Evolutionary conservation across 2,113 vertebrate species (phyloP).

Genomic region (Scophthalmus maximus): DNA sequence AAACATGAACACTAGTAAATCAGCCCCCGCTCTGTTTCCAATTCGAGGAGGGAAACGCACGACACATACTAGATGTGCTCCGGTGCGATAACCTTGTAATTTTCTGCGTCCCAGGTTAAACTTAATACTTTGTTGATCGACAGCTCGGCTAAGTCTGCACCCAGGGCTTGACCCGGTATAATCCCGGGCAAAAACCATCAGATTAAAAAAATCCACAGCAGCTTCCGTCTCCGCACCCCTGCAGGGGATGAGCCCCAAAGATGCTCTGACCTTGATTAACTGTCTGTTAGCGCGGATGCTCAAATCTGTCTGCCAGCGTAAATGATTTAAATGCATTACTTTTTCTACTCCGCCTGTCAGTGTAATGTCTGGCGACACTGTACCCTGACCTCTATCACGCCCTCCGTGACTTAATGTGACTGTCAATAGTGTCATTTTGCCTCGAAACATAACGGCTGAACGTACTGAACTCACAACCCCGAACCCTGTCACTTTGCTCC

Average conservation of each 20-base stretch:
- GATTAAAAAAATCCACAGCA: constrained; percentile 66
- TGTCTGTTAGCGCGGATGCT: constrained; percentile 69
- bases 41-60: neutral
- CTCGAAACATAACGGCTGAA: constrained; percentile 49
- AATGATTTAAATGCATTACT: constrained; percentile 66
- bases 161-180: constrained; percentile 69
- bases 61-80: neutral
- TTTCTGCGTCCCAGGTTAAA: constrained; percentile 57
- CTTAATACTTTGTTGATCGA: constrained; percentile 66
- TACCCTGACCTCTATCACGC: constrained; percentile 16
- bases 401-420: constrained; percentile 48
- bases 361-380: constrained; percentile 7
- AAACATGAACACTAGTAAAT: constrained; percentile 12
- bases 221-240: constrained; percentile 54
- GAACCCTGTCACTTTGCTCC: neutral
- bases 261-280: constrained; percentile 79
- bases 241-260: constrained; percentile 65
- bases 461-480: constrained; percentile 4
- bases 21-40: neutral
- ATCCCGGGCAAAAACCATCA: constrained; percentile 72
- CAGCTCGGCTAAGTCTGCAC: constrained; percentile 61
- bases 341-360: constrained; percentile 39
- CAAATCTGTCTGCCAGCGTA: constrained; percentile 62
- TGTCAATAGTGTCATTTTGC: constrained; percentile 46
- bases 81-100: constrained; percentile 50